phyloP scores from a whole-genome alignment of 2,113 vertebrate genomes.

The Microtus richardsoni region DNA sequence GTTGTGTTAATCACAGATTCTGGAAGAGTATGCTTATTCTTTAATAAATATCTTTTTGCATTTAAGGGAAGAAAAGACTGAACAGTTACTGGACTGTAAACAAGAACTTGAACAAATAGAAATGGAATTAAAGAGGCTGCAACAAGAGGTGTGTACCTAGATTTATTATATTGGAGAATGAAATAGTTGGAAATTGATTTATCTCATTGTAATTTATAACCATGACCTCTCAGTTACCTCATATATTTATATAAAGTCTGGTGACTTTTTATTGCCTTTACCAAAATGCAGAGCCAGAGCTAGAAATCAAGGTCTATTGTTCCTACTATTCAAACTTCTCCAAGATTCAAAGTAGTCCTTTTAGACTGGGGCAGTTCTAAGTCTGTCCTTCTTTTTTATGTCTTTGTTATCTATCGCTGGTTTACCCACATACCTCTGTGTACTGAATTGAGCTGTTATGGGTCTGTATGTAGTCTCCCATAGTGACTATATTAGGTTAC shows the following conservation, averaged over 20 bases:
- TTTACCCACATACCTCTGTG: not conserved
- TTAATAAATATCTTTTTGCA: slow-evolving; percentile 59
- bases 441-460: not conserved
- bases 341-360: slow-evolving; percentile 18
- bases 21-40: slow-evolving; percentile 20
- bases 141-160: slow-evolving; percentile 93
- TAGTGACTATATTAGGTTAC: not conserved
- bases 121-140: slow-evolving; percentile 87
- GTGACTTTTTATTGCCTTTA: slow-evolving; percentile 20
- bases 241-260: not conserved
- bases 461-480: not conserved
- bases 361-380: not conserved
- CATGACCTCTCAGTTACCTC: not conserved
- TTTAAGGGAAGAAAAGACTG: slow-evolving; percentile 97
- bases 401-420: not conserved
- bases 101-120: slow-evolving; percentile 97
- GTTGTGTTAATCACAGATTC: slow-evolving; percentile 42
- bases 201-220: not conserved
- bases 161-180: not conserved
- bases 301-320: slow-evolving; percentile 33
- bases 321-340: not conserved
- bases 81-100: slow-evolving; percentile 96
- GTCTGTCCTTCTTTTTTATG: slow-evolving; percentile 33
- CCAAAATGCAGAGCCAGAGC: slow-evolving; percentile 47
- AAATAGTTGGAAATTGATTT: slow-evolving; percentile 45